Percentiles rank a stretch among this genome's conserved stretches.
Evolutionary conservation across 2,888 invertebrate genomes (phyloP).

Genomic region (Agonopterix alstromeriana): DNA sequence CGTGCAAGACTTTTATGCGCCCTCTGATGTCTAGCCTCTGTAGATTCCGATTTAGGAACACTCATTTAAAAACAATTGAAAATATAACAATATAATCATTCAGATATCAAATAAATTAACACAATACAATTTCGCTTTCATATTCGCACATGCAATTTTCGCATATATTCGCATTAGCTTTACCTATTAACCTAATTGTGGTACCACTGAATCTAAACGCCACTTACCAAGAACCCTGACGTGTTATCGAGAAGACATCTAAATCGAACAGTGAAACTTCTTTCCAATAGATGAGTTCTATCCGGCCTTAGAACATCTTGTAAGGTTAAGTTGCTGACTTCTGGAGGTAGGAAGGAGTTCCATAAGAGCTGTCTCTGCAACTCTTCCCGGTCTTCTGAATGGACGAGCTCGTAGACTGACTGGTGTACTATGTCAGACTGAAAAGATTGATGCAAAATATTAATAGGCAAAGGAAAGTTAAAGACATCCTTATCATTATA

Average conservation of each 20-base stretch:
- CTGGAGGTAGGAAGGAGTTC: constrained; percentile 93
- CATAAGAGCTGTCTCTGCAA: constrained; percentile 95
- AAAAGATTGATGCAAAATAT: constrained; percentile 32
- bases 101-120: background rate
- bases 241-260: constrained; percentile 99
- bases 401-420: constrained; percentile 98
- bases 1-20: constrained; percentile 95
- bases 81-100: background rate
- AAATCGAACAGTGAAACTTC: constrained; percentile 99
- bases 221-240: constrained; percentile 96
- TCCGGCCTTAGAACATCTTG: constrained; percentile 94
- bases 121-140: background rate
- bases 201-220: background rate
- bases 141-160: constrained; percentile 1
- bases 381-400: constrained; percentile 99
- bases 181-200: background rate
- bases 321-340: constrained; percentile 83
- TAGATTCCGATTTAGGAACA: constrained; percentile 22
- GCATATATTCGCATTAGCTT: background rate
- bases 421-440: constrained; percentile 99
- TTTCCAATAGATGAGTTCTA: constrained; percentile 91
- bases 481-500: too few species aligned
- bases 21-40: constrained; percentile 99
- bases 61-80: background rate
- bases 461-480: too few species aligned